phyloP scores from a whole-genome alignment of 2,797 vertebrate genomes.

The Falco columbarius region DNA sequence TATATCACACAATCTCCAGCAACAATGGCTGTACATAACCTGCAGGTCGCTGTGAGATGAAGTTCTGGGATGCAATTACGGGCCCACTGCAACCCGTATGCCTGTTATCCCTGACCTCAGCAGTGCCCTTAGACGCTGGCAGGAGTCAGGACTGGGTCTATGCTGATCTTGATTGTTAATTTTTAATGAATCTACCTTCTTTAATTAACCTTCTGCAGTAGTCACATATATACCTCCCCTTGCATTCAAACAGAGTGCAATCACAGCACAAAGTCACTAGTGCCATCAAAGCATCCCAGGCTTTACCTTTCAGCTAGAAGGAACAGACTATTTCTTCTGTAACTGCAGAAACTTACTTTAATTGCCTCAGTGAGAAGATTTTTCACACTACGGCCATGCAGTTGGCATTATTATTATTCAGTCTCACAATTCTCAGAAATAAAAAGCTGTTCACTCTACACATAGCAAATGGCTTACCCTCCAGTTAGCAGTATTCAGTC shows the following conservation, averaged over 20 bases:
- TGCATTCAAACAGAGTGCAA: neutral
- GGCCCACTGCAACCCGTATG: neutral
- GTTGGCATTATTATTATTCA: neutral
- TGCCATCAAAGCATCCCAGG: neutral
- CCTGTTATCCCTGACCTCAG: neutral
- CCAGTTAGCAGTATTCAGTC: neutral
- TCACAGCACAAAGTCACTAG: neutral
- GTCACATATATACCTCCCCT: neutral
- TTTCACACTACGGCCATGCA: neutral
- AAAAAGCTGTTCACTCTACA: neutral
- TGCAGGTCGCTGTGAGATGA: neutral
- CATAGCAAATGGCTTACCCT: neutral
- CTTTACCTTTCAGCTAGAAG: neutral
- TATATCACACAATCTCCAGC: neutral
- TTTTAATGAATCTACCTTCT: neutral
- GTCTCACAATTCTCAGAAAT: neutral
- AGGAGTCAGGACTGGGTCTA: neutral
- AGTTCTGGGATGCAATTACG: neutral
- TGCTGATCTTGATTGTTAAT: accelerated
- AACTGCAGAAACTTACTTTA: neutral
- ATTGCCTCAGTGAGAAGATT: neutral
- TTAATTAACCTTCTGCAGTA: neutral
- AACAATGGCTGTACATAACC: neutral
- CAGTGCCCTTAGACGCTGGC: neutral
- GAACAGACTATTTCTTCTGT: neutral